These are phyloP conservation scores for Chinchilla lanigera DNA, from an alignment of 2,113 vertebrate genomes.

Conservation along the genomic window DNA sequence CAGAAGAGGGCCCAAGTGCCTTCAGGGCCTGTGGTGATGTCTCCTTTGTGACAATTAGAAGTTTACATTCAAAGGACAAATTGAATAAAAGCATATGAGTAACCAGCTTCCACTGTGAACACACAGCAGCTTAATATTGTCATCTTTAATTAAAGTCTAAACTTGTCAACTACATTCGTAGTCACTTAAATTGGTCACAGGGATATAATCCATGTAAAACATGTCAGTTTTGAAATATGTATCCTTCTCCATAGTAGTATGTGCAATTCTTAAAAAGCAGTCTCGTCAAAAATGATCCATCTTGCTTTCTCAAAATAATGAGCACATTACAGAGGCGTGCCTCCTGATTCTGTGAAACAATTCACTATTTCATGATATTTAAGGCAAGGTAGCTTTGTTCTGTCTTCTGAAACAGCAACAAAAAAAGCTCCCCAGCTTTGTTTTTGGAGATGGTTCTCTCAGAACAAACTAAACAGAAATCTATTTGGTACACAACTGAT, in stretches of 20 bases:
- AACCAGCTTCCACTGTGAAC: constrained; percentile 14
- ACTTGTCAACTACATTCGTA: constrained; percentile 28
- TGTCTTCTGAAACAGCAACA: not conserved
- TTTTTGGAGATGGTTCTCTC: constrained; percentile 34
- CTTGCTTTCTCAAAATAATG: constrained; percentile 39
- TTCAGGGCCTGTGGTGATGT: not conserved
- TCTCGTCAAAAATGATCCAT: constrained; percentile 58
- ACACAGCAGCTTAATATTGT: not conserved
- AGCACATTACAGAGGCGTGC: not conserved
- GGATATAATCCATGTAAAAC: constrained; percentile 42
- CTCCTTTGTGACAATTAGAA: constrained; percentile 50
- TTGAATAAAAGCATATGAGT: not conserved
- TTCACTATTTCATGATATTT: constrained; percentile 51
- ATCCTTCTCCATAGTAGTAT: not conserved
- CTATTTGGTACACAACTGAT: constrained; percentile 61
- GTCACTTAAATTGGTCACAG: constrained; percentile 64
- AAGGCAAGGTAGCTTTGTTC: constrained; percentile 1
- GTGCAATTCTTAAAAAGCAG: not conserved
- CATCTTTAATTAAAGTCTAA: constrained; percentile 62
- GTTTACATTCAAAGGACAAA: constrained; percentile 15
- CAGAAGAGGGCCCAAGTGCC: not conserved
- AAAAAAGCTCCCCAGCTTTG: not conserved
- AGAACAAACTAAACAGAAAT: constrained; percentile 69
- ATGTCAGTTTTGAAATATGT: not conserved
- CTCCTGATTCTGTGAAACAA: not conserved